Conservation (phyloP, 2,113 vertebrate genomes). For the Oncorhynchus clarkii region DNA sequence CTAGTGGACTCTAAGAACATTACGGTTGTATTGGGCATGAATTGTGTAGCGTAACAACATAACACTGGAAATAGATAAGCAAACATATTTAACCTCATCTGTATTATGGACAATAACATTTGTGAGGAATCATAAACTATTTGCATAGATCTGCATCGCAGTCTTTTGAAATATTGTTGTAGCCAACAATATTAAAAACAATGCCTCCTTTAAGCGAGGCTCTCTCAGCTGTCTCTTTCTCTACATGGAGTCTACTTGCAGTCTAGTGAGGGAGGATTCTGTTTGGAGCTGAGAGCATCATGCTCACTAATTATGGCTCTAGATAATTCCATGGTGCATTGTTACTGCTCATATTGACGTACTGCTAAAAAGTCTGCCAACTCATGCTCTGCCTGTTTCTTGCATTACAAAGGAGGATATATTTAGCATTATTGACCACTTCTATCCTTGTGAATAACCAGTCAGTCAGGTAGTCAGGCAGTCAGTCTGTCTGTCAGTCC, state of each 20-base stretch:
- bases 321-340: constrained; percentile 50
- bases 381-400: constrained; percentile 43
- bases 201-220: constrained; percentile 1
- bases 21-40: background rate
- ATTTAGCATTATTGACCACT: constrained; percentile 65
- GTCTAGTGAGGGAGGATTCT: constrained; percentile 7
- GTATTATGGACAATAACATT: constrained; percentile 1
- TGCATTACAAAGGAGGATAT: constrained; percentile 55
- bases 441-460: constrained; percentile 46
- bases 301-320: constrained; percentile 54
- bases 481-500: no score
- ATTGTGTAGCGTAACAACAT: background rate
- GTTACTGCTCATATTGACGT: constrained; percentile 61
- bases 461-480: constrained; percentile 5
- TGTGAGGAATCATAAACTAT: background rate
- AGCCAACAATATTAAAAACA: constrained; percentile 38
- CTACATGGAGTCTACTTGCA: constrained; percentile 25
- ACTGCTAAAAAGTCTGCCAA: constrained; percentile 59
- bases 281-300: constrained; percentile 29
- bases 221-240: constrained; percentile 1
- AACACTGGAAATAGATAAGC: background rate
- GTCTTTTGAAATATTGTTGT: constrained; percentile 29
- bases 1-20: constrained; percentile 48
- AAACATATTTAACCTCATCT: background rate
- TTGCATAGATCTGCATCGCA: constrained; percentile 8